A percentile compares a stretch with the other conserved stretches of the same genome.
phyloP scores from a whole-genome alignment of 1,140 invertebrate genomes.

The Galleria mellonella region DNA sequence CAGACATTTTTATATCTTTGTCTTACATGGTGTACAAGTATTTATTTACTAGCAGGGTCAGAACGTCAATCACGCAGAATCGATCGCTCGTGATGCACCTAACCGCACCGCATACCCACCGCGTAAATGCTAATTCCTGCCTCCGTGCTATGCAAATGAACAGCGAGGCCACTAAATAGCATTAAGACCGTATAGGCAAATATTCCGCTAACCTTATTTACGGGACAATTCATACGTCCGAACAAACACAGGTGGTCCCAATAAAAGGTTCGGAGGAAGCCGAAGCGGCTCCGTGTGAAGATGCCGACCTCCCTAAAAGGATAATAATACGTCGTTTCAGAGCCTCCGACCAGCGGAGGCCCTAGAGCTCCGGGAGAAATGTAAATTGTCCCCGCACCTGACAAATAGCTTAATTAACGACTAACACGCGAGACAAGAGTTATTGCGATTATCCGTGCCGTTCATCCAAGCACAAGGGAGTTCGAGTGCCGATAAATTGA shows the following conservation, averaged over 20 bases:
- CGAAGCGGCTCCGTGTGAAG: constrained; percentile 46
- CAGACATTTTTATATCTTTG: constrained; percentile 64
- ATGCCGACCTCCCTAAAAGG: constrained; percentile 71
- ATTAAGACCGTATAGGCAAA: constrained; percentile 43
- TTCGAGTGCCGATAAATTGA: constrained; percentile 20
- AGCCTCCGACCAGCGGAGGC: constrained; percentile 42
- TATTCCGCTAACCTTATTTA: constrained; percentile 69
- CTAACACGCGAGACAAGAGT: constrained; percentile 58
- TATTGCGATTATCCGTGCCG: constrained; percentile 59
- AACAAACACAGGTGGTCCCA: constrained; percentile 68
- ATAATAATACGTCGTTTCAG: constrained; percentile 70
- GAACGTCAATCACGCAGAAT: constrained; percentile 9
- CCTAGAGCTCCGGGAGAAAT: constrained; percentile 56
- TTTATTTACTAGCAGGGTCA: background rate
- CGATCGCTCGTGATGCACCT: background rate
- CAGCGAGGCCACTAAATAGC: constrained; percentile 48
- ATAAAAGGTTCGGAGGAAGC: constrained; percentile 61
- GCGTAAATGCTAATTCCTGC: constrained; percentile 40
- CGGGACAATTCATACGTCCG: constrained; percentile 71
- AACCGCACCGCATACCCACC: too few relatives aligned
- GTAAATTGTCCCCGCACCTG: constrained; percentile 64
- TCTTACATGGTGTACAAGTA: constrained; percentile 13
- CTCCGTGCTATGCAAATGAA: constrained; percentile 47
- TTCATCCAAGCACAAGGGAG: constrained; percentile 26
- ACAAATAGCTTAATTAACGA: constrained; percentile 74